A percentile compares a stretch with the other conserved stretches of the same genome.
These are phyloP conservation scores for Temnothorax curvispinosus DNA, from an alignment of 1,140 invertebrate genomes.

Conservation along the genomic window DNA sequence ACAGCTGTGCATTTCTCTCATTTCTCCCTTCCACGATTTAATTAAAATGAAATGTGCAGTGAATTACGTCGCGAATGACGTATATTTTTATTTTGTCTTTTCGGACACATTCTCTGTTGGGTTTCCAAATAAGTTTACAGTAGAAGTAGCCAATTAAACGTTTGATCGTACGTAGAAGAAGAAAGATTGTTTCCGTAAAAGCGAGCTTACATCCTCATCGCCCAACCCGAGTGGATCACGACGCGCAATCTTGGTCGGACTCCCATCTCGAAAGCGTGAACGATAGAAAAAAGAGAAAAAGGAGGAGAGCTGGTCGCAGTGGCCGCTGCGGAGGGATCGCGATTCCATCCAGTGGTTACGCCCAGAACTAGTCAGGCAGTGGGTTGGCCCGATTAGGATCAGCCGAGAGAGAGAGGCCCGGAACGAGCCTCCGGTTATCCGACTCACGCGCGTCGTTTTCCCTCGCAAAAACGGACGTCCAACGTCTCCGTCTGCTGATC, in stretches of 20 bases:
- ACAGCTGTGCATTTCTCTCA: neutral
- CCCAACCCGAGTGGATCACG: slow-evolving; percentile 1
- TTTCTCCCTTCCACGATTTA: neutral
- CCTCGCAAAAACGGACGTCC: slow-evolving; percentile 62
- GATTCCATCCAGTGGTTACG: slow-evolving; percentile 77
- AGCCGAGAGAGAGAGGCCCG: slow-evolving; percentile 58
- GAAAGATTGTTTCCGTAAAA: slow-evolving; percentile 10
- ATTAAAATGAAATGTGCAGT: slow-evolving; percentile 7
- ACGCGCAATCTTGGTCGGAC: slow-evolving; percentile 59
- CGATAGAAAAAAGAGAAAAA: slow-evolving; percentile 59
- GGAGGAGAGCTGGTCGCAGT: slow-evolving; percentile 27
- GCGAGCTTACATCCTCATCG: slow-evolving; percentile 36
- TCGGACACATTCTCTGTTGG: neutral
- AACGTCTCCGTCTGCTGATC: slow-evolving; percentile 38
- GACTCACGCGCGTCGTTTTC: slow-evolving; percentile 61
- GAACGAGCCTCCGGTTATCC: slow-evolving; percentile 58
- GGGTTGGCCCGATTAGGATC: slow-evolving; percentile 78
- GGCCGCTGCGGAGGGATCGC: slow-evolving; percentile 54
- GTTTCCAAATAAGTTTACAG: neutral
- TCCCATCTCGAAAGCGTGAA: slow-evolving; percentile 47
- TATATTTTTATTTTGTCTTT: neutral
- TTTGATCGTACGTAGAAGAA: neutral
- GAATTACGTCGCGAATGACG: neutral
- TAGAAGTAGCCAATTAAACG: neutral
- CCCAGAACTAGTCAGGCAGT: slow-evolving; percentile 78